These are phyloP conservation scores for Diaprepes abbreviatus DNA, from an alignment of 2,888 invertebrate genomes.

Conservation along the genomic window DNA sequence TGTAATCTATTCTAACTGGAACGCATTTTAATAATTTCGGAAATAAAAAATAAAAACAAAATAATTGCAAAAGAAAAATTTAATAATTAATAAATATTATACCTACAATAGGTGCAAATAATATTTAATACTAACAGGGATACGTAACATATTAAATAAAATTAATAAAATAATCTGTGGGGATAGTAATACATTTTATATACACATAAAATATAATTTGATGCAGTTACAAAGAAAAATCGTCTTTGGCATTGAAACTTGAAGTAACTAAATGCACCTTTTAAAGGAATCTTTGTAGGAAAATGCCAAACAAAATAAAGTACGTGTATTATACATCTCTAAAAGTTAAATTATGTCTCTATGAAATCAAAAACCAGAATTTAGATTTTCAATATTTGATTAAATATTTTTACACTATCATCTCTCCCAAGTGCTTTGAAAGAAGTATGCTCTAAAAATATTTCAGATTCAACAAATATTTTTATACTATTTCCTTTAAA, in stretches of 20 bases:
- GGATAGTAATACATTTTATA: slow-evolving; percentile 18
- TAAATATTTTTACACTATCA: too few relatives aligned
- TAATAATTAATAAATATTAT: slow-evolving; percentile 54
- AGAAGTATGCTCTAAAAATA: too few relatives aligned
- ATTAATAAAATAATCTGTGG: slow-evolving; percentile 16
- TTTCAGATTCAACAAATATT: too few relatives aligned
- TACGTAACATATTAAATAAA: slow-evolving; percentile 19
- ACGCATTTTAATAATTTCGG: too few relatives aligned
- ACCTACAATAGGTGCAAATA: slow-evolving; percentile 50
- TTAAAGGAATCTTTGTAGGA: slow-evolving; percentile 26
- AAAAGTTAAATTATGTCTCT: neutral
- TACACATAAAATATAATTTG: slow-evolving; percentile 51
- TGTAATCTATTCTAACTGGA: neutral
- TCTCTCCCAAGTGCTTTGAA: too few relatives aligned
- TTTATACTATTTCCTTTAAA: too few relatives aligned
- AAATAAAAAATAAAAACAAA: slow-evolving; percentile 43
- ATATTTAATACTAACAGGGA: slow-evolving; percentile 49
- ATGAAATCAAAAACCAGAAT: neutral
- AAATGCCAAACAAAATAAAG: slow-evolving; percentile 20
- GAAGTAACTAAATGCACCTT: slow-evolving; percentile 47
- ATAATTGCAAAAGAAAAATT: slow-evolving; percentile 52
- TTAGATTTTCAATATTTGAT: slow-evolving; percentile 1
- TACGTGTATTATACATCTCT: slow-evolving; percentile 13
- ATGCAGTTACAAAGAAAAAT: slow-evolving; percentile 41
- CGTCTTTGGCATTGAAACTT: slow-evolving; percentile 54